Conservation (phyloP, 2,888 invertebrate species). For the Rhaphigaster nebulosa region DNA sequence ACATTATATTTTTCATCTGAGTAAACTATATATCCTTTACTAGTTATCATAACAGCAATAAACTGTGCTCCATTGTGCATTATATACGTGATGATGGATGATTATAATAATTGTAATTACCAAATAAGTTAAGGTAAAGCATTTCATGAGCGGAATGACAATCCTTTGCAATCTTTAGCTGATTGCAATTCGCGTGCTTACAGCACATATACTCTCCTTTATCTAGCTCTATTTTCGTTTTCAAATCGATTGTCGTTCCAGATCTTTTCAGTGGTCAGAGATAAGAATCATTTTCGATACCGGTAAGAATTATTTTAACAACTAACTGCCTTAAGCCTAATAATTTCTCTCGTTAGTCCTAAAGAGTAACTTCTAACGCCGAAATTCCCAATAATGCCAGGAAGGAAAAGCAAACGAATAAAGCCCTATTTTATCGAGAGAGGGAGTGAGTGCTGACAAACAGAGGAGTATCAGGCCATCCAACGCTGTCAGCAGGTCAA, state of each 20-base stretch:
- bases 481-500: neutral
- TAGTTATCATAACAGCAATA: no score
- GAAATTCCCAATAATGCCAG: neutral
- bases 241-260: neutral
- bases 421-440: neutral
- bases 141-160: neutral
- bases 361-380: neutral
- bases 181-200: neutral
- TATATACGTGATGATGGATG: neutral
- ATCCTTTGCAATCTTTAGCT: neutral
- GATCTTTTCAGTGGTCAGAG: neutral
- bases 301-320: neutral
- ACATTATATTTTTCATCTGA: no score
- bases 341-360: neutral
- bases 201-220: neutral
- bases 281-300: neutral
- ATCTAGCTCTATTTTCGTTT: slow-evolving; percentile 29
- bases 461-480: neutral
- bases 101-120: neutral
- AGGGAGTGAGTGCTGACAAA: neutral
- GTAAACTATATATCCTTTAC: no score
- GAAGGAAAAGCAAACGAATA: neutral
- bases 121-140: neutral
- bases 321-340: neutral
- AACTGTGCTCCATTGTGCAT: no score